Evolutionary conservation across 1,140 invertebrate genomes (phyloP).

Genomic region (Pomacea maculata): DNA sequence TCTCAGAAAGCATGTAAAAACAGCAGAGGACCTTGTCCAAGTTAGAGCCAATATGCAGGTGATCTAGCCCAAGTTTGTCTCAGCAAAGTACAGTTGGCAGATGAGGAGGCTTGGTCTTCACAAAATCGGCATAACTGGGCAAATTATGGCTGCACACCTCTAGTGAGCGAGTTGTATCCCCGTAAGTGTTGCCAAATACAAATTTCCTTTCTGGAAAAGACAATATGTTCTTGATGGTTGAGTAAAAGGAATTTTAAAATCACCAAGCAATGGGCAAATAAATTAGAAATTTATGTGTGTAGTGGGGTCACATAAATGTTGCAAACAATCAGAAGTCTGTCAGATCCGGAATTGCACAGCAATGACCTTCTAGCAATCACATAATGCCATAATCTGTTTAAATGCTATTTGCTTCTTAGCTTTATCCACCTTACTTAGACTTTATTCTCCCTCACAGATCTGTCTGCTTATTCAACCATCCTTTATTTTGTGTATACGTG

Average conservation of each 20-base stretch:
- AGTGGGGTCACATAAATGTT: no score
- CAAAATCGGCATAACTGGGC: constrained; percentile 50
- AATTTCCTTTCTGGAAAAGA: constrained; percentile 59
- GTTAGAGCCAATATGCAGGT: background rate
- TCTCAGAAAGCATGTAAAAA: no score
- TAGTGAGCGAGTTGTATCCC: constrained; percentile 62
- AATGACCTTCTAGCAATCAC: no score
- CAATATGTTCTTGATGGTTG: background rate
- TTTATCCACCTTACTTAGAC: background rate
- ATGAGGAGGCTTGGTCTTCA: constrained; percentile 8
- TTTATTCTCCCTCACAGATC: background rate
- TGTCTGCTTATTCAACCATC: background rate
- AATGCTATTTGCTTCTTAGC: background rate
- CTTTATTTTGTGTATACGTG: background rate
- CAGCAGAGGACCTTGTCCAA: no score
- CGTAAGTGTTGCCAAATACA: constrained; percentile 65
- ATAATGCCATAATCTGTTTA: no score
- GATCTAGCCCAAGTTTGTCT: background rate
- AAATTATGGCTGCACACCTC: constrained; percentile 58
- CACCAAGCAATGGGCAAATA: no score
- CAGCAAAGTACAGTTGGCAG: constrained; percentile 6
- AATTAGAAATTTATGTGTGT: no score
- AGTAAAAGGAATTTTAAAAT: no score
- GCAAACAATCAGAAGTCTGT: no score
- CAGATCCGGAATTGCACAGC: no score